These are phyloP conservation scores for Epicampocera succincta DNA, from an alignment of 2,888 invertebrate species.

Conservation along the genomic window DNA sequence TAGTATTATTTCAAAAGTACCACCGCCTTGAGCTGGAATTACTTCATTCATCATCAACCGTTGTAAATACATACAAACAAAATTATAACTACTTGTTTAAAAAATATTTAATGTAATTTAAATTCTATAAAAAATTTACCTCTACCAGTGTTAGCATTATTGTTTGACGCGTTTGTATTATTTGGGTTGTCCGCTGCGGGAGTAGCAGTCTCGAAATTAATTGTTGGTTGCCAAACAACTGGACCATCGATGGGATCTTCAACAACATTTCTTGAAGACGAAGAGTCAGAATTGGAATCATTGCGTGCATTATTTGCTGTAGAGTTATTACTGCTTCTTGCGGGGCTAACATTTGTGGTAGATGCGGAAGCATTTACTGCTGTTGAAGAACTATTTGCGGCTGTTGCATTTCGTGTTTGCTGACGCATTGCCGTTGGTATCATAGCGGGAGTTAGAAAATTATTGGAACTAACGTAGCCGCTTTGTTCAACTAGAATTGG, in stretches of 20 bases:
- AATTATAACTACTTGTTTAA: slow-evolving; percentile 41
- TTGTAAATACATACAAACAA: slow-evolving; percentile 52
- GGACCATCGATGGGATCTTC: slow-evolving; percentile 78
- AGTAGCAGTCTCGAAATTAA: slow-evolving; percentile 45
- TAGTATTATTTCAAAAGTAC: slow-evolving; percentile 71
- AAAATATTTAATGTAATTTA: slow-evolving; percentile 1
- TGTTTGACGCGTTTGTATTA: slow-evolving; percentile 44
- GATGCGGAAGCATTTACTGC: slow-evolving; percentile 69
- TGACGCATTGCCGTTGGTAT: slow-evolving; percentile 69
- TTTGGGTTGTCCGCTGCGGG: slow-evolving; percentile 27
- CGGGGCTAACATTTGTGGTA: slow-evolving; percentile 33
- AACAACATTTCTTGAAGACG: slow-evolving; percentile 69
- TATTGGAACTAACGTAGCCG: slow-evolving; percentile 81
- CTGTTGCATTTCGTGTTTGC: slow-evolving; percentile 56
- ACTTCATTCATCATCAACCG: slow-evolving; percentile 44
- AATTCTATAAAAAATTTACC: slow-evolving; percentile 42
- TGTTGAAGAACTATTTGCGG: slow-evolving; percentile 70
- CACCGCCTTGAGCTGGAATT: slow-evolving; percentile 53
- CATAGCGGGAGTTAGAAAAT: slow-evolving; percentile 74
- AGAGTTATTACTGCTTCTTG: slow-evolving; percentile 38
- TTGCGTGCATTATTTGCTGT: slow-evolving; percentile 23
- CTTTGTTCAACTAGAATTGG: slow-evolving; percentile 88
- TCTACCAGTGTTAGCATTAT: slow-evolving; percentile 53
- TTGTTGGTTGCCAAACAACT: slow-evolving; percentile 67
- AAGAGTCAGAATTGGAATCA: slow-evolving; percentile 67